phyloP scores from a whole-genome alignment of 2,113 vertebrate genomes.

The Embiotoca jacksoni region DNA sequence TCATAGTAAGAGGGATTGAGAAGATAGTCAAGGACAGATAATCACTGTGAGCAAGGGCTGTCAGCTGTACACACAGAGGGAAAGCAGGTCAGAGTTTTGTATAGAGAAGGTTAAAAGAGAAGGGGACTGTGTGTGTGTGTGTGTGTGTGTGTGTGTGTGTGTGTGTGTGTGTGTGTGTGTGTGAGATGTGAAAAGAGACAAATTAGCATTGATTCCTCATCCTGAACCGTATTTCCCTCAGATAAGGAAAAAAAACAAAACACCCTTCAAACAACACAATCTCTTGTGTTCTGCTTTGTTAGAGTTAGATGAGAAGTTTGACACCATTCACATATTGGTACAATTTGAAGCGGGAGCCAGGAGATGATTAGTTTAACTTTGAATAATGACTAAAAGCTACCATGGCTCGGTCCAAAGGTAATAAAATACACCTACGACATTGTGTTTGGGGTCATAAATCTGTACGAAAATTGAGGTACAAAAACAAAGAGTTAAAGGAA shows the following conservation, averaged over 20 bases:
- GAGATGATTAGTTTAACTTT: slow-evolving; percentile 6
- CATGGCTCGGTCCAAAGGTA: neutral
- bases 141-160: slow-evolving; percentile 16
- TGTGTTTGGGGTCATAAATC: neutral
- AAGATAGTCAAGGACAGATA: slow-evolving; percentile 72
- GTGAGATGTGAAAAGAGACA: neutral
- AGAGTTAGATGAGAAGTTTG: neutral
- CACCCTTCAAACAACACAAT: neutral
- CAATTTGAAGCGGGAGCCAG: neutral
- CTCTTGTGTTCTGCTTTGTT: neutral
- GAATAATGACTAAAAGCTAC: slow-evolving; percentile 4
- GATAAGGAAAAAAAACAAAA: slow-evolving; percentile 10
- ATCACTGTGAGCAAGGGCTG: slow-evolving; percentile 75
- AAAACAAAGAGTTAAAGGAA: neutral
- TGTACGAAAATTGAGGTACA: neutral
- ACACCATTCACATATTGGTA: neutral
- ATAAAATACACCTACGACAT: neutral
- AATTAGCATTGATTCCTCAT: neutral
- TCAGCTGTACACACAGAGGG: slow-evolving; percentile 80
- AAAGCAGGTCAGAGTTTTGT: slow-evolving; percentile 68
- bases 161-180: neutral
- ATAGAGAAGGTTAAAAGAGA: slow-evolving; percentile 61
- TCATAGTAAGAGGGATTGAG: slow-evolving; percentile 69
- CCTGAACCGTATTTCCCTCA: neutral
- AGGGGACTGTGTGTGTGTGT: slow-evolving; percentile 7